Base-by-base conservation (phyloP, 2,113 vertebrate species). In the human region DNA sequence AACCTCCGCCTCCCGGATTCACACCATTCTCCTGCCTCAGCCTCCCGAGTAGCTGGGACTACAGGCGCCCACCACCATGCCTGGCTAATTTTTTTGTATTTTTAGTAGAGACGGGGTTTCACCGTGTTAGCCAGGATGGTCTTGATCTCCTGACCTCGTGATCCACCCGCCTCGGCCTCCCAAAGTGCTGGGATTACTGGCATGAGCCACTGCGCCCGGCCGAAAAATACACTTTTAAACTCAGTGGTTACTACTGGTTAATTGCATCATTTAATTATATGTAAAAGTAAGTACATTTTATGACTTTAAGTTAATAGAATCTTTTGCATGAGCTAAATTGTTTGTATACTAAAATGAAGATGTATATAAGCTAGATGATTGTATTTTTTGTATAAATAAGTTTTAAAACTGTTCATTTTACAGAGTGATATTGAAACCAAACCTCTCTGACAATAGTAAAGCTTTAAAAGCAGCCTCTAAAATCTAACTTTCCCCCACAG, bases 331-430 rank as follows among this genome's bases (percentile, higher is more conserved):
- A 94, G 18, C 35, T 7, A 52, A 38, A 9, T 55, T n/a, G 14
- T 3, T 68, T 93, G 23, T 70, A 12, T 45, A 68, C 22, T 75
- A 73, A 96, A 94, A 82, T 76, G 76, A 92, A 96, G 61, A 10
- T 2, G 12, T 35, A 55, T 25, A 57, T 25, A 48, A 40, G 9
- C 30, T 73, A 84, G 70, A 61, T 10, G 25, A 50, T 32, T 52
- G 6, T 64, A 38, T 64, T 32, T 95, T 83, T 96, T 84, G n/a
- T 79, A n/a, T 45, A 85, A 82, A 55, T 48, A 97, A 14, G 32
- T 75, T 87, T 92, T 30, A 80, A 94, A 83, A 61, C 6, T 55
- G 32, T 48, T 78, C 14, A 59, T 27, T 86, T 90, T 82, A 86
- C 11, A 64, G 18, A 52, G 45, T 73, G 27, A 9, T 81, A 40